Percentiles rank a stretch among this genome's conserved stretches.
phyloP scores from a whole-genome alignment of 2,888 invertebrate species.

The Cryptus viduatorius region DNA sequence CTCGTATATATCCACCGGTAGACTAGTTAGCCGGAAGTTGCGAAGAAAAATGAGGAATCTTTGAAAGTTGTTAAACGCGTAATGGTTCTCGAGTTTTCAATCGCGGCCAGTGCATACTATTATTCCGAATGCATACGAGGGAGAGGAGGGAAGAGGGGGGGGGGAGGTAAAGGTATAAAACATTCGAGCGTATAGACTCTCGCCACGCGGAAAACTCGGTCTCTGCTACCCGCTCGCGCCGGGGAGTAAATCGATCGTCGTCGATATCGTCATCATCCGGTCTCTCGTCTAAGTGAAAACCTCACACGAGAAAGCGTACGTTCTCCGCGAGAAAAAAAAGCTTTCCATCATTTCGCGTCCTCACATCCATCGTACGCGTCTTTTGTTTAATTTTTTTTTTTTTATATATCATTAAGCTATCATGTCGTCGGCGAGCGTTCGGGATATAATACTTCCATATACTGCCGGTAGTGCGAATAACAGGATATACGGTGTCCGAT shows the following conservation, averaged over 20 bases:
- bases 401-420: constrained; percentile 54
- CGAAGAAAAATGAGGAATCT: constrained; percentile 4
- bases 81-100: neutral
- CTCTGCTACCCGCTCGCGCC: neutral
- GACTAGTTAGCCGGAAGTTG: neutral
- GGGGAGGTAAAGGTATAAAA: constrained; percentile 2
- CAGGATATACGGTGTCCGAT: constrained; percentile 85
- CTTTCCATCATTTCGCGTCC: neutral
- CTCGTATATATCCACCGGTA: neutral
- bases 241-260: constrained; percentile 45
- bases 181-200: constrained; percentile 18
- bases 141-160: neutral
- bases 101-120: constrained; percentile 19
- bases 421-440: constrained; percentile 49
- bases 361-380: constrained; percentile 17
- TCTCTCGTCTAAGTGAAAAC: neutral
- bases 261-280: constrained; percentile 58
- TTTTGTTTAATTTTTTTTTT: neutral
- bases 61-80: neutral
- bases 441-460: constrained; percentile 65
- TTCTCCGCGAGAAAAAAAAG: constrained; percentile 1
- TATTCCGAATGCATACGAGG: neutral
- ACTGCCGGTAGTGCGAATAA: constrained; percentile 82
- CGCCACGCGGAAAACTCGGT: constrained; percentile 11
- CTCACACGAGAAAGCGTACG: neutral